A percentile compares a stretch with the other conserved stretches of the same genome.
These are phyloP conservation scores for Empis livida DNA, from an alignment of 2,888 invertebrate genomes.

Conservation along the genomic window DNA sequence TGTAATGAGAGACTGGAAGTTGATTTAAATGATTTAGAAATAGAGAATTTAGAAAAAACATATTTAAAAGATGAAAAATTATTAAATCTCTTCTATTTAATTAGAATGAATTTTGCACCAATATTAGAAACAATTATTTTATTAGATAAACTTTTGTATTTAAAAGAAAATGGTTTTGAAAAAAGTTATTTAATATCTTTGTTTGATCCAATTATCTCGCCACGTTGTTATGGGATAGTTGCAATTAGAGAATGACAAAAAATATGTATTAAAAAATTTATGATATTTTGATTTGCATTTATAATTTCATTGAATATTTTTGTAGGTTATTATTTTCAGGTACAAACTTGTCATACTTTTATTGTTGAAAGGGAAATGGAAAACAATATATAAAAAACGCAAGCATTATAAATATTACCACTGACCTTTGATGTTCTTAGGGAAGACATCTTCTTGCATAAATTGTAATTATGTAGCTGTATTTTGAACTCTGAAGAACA, in stretches of 20 bases:
- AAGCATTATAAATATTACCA: too few species aligned
- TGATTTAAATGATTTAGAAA: slow-evolving; percentile 27
- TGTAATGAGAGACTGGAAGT: slow-evolving; percentile 48
- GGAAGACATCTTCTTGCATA: too few species aligned
- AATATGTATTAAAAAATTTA: too few species aligned
- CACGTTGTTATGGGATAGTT: slow-evolving; percentile 65
- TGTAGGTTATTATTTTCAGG: too few species aligned
- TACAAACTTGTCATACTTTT: too few species aligned
- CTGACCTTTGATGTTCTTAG: too few species aligned
- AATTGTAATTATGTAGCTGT: too few species aligned
- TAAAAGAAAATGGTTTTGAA: slow-evolving; percentile 49
- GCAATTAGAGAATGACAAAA: slow-evolving; percentile 37
- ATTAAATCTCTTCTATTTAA: slow-evolving; percentile 60
- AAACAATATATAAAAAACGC: too few species aligned
- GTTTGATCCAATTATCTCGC: slow-evolving; percentile 75
- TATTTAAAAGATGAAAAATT: slow-evolving; percentile 41
- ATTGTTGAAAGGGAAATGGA: too few species aligned
- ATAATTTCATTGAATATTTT: too few species aligned
- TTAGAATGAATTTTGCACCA: slow-evolving; percentile 64
- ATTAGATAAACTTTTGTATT: slow-evolving; percentile 65
- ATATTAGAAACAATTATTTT: slow-evolving; percentile 70
- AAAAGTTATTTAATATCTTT: slow-evolving; percentile 56
- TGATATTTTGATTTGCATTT: too few species aligned
- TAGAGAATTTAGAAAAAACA: slow-evolving; percentile 34
- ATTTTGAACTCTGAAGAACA: too few species aligned